phyloP scores from a whole-genome alignment of 2,888 invertebrate species.

The Habrosyne pyritoides region DNA sequence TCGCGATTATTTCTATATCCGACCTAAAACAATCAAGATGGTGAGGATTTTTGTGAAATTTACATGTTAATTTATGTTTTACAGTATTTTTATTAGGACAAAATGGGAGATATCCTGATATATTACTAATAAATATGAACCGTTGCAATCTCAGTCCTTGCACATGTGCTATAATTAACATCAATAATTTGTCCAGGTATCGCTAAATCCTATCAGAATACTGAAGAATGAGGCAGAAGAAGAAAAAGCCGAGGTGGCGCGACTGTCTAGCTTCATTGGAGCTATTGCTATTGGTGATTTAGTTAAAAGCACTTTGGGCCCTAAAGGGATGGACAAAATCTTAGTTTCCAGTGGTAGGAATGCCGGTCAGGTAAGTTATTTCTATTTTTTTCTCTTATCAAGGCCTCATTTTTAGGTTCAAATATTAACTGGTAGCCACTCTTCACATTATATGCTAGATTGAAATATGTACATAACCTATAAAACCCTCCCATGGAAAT shows the following conservation, averaged over 20 bases:
- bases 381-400: not conserved
- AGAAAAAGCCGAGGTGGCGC: conserved; percentile 98
- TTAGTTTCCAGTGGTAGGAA: conserved; percentile 91
- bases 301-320: conserved; percentile 98
- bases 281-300: conserved; percentile 99
- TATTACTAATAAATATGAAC: conserved; percentile 31
- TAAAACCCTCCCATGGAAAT: not conserved
- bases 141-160: conserved; percentile 40
- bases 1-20: not conserved
- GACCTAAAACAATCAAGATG: not conserved
- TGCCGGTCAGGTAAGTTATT: conserved; percentile 83
- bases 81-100: not conserved
- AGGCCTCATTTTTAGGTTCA: too few species aligned
- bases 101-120: not conserved
- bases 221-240: conserved; percentile 98
- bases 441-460: not conserved
- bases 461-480: not conserved
- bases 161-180: conserved; percentile 55
- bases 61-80: not conserved
- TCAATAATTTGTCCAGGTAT: conserved; percentile 82
- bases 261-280: conserved; percentile 98
- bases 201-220: conserved; percentile 96
- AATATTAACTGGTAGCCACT: not conserved
- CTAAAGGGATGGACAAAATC: conserved; percentile 99
- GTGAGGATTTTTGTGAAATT: not conserved